Evolutionary conservation across 2,113 vertebrate species (phyloP).

Genomic region (Isichthys henryi): DNA sequence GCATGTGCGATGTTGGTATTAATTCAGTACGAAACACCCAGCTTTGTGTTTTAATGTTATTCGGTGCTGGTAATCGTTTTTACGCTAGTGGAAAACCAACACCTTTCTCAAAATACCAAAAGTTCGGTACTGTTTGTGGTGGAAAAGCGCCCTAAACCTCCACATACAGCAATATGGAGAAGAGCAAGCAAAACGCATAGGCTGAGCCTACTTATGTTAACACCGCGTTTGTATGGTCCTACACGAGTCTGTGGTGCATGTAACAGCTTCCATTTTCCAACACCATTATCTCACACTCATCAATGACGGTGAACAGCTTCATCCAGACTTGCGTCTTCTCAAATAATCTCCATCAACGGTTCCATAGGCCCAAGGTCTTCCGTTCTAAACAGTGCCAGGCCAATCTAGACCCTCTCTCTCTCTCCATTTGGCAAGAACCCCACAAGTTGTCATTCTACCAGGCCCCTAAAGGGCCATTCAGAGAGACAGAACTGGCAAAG

Average conservation of each 20-base stretch:
- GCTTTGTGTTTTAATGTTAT: no score
- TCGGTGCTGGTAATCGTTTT: no score
- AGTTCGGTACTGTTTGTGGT: no score
- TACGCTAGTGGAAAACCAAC: no score
- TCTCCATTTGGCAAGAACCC: neutral
- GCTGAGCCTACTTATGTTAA: neutral
- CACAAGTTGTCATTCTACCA: neutral
- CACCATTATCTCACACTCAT: neutral
- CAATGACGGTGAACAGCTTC: neutral
- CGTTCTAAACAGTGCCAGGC: neutral
- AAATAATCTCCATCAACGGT: neutral
- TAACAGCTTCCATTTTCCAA: neutral
- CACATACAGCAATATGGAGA: neutral
- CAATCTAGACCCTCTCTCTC: slow-evolving; percentile 14
- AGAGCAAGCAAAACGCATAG: neutral
- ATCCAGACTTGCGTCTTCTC: neutral
- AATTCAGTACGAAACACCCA: no score
- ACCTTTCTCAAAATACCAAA: no score
- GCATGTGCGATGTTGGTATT: no score
- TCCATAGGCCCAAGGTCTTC: neutral
- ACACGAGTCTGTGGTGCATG: neutral
- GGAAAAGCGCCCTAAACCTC: neutral
- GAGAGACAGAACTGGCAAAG: neutral
- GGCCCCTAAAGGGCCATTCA: neutral
- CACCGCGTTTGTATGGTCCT: neutral